phyloP scores from a whole-genome alignment of 2,797 vertebrate genomes.

The Acridotheres tristis region DNA sequence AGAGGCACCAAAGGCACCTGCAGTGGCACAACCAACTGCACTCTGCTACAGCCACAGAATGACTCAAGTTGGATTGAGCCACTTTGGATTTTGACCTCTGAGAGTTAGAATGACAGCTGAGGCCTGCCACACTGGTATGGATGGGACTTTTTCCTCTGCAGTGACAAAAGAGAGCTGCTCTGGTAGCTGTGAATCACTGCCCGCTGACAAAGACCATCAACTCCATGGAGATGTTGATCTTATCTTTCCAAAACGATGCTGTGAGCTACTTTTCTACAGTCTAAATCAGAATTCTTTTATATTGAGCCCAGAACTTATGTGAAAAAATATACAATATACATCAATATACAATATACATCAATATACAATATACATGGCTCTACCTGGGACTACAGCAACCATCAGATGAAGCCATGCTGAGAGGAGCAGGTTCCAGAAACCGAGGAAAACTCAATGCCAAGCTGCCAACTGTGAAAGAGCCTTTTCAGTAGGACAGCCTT shows the following conservation, averaged over 20 bases:
- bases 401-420: not conserved
- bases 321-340: not conserved
- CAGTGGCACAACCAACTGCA: not conserved
- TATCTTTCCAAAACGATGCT: not conserved
- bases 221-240: not conserved
- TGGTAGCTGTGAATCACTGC: not conserved
- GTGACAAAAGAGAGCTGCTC: not conserved
- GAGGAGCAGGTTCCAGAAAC: not conserved
- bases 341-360: no score
- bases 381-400: not conserved
- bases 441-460: not conserved
- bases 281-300: not conserved
- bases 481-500: not conserved
- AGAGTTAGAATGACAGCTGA: not conserved
- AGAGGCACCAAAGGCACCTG: not conserved
- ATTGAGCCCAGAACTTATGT: not conserved
- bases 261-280: not conserved
- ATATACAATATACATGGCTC: not conserved
- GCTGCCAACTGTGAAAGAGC: not conserved
- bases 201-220: not conserved
- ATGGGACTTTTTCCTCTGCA: not conserved
- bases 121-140: not conserved
- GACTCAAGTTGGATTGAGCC: not conserved
- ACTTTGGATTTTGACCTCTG: not conserved
- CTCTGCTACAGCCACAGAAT: not conserved